Conservation (phyloP, 2,888 invertebrate species). For the Stictocephala bisonia region DNA sequence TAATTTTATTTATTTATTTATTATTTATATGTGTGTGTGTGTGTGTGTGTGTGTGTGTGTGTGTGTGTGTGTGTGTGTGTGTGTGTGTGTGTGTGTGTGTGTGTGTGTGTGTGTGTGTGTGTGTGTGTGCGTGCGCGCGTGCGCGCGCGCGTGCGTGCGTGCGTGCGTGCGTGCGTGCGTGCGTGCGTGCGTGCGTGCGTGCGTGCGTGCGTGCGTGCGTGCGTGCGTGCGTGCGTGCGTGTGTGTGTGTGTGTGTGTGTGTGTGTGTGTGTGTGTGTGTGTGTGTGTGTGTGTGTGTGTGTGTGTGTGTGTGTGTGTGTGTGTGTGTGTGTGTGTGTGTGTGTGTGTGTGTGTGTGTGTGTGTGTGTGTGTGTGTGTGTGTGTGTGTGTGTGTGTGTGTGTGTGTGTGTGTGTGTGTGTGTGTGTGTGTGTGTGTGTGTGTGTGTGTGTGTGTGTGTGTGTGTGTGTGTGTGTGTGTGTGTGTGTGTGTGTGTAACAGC, state of each 20-base stretch:
- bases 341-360: slow-evolving; percentile 13
- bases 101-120: slow-evolving; percentile 2
- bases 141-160: background rate
- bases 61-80: slow-evolving; percentile 2
- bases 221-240: background rate
- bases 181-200: background rate
- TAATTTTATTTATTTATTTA: too few relatives aligned
- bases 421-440: slow-evolving; percentile 13
- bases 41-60: slow-evolving; percentile 2
- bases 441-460: slow-evolving; percentile 13
- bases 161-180: background rate
- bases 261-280: background rate
- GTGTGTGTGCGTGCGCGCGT: background rate
- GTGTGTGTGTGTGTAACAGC: too few relatives aligned
- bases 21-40: background rate
- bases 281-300: slow-evolving; percentile 9
- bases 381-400: slow-evolving; percentile 13
- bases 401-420: slow-evolving; percentile 13
- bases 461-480: slow-evolving; percentile 13
- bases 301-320: slow-evolving; percentile 13
- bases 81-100: slow-evolving; percentile 2
- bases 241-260: slow-evolving; percentile 2
- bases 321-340: slow-evolving; percentile 13
- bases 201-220: background rate
- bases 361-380: slow-evolving; percentile 13